These are phyloP conservation scores for Rhadinocentrus ornatus DNA, from an alignment of 2,797 vertebrate species.

Conservation along the genomic window DNA sequence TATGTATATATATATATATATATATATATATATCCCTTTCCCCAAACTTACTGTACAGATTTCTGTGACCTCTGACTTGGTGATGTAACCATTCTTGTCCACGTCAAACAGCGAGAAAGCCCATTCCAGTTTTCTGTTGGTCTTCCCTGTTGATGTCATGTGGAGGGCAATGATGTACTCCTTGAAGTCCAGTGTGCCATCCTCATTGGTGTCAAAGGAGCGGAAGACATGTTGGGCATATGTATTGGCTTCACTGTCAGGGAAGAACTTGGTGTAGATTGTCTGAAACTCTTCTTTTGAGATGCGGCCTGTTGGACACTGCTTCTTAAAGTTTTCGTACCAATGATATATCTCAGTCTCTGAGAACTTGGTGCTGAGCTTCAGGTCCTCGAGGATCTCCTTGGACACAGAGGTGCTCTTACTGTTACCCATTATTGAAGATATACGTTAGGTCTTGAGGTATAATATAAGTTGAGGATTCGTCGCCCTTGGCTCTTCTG, in stretches of 20 bases:
- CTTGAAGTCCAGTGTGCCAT: conserved; percentile 85
- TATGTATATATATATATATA: too few relatives aligned
- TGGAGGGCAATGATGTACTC: conserved; percentile 85
- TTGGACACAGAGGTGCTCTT: conserved; percentile 80
- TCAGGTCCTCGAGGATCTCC: conserved; percentile 83
- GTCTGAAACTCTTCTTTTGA: conserved; percentile 74
- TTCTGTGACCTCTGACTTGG: conserved; percentile 81
- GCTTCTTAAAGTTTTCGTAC: conserved; percentile 84
- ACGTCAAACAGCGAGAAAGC: conserved; percentile 84
- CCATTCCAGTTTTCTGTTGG: conserved; percentile 82
- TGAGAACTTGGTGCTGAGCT: conserved; percentile 81
- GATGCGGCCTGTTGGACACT: conserved; percentile 82
- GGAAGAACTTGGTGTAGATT: conserved; percentile 84
- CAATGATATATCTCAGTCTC: conserved; percentile 81
- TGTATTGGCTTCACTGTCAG: conserved; percentile 77
- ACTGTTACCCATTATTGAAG: conserved; percentile 77
- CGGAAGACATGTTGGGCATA: conserved; percentile 84
- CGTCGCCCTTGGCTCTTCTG: conserved; percentile 15
- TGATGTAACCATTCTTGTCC: conserved; percentile 85
- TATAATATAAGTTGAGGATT: background rate
- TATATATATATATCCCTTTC: background rate
- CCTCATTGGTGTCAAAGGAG: conserved; percentile 83
- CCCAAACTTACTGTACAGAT: conserved; percentile 79
- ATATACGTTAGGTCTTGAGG: conserved; percentile 19
- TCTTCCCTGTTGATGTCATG: conserved; percentile 84